Base-by-base conservation (phyloP, 1,140 invertebrate species). In the Micrasema longulum region DNA sequence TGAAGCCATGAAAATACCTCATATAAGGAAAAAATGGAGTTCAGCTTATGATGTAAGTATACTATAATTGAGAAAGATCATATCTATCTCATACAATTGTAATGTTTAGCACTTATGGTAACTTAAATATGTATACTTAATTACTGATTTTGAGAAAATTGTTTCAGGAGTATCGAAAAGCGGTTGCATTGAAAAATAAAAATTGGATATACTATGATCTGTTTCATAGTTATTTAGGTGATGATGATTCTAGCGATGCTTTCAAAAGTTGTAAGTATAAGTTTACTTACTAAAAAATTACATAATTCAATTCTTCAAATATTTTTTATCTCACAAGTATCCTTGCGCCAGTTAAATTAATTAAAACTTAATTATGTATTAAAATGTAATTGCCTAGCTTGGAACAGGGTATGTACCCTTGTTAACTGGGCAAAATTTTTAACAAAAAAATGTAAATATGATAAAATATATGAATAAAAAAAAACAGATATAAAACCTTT, bases 21-120 rank as follows among this genome's bases (percentile, higher is more conserved):
- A 66, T 31, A 69, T 72, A 18, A 68, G 69, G 57, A 75, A 35
- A 66, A 75, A 75, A 64, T 75, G 73, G 73, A 71, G 41, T 35
- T 45, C 18, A 16, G 64, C 65, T 41, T 72, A 45, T 57, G 64
- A 72, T 55, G 73, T 71, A 53, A 43, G 31, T 31, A n/a, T n/a
- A n/a, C n/a, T n/a, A 45, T n/a, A n/a, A 45, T 45, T n/a, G 16
- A 45, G 16, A 16, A 6, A 45, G 43, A 16, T 14, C n/a, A 6
- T 45, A 16, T 45, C 18, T 66, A 11, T 38, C 14, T 55, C 1
- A 18, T 31, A 7, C n/a, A n/a, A n/a, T n/a, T n/a, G n/a, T n/a
- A n/a, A 31, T 2, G 26, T 31, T 4, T 7, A 31, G 26, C 7
- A 31, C 7, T 31, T 7, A 31, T 31, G 26, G 26, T 31, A 7